Conservation (phyloP, 2,113 vertebrate species). For the Camelus dromedarius region DNA sequence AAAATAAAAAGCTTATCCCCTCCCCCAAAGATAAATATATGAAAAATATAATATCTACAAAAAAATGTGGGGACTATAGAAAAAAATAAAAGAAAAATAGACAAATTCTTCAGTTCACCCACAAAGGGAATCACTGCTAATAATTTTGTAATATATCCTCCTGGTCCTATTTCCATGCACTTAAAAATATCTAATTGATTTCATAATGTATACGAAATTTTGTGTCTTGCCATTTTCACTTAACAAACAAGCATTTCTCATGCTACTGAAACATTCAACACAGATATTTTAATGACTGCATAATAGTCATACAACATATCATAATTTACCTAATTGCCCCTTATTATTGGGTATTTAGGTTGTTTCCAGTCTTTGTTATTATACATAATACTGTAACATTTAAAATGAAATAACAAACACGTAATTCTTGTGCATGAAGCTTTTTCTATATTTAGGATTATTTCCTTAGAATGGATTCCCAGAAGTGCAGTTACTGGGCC, state of each 20-base stretch:
- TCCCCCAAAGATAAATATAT: not conserved
- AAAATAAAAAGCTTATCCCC: not conserved
- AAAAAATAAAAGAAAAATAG: not conserved
- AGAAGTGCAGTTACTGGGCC: not conserved
- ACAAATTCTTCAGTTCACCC: not conserved
- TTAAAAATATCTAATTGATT: conserved; percentile 34
- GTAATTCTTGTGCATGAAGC: not conserved
- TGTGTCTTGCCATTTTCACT: conserved; percentile 47
- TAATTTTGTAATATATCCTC: conserved; percentile 17
- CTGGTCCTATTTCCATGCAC: not conserved
- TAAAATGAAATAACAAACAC: conserved; percentile 31
- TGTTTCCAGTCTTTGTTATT: conserved; percentile 19
- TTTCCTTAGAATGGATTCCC: not conserved
- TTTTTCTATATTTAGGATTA: conserved; percentile 52
- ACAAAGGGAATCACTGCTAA: not conserved
- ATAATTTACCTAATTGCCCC: not conserved
- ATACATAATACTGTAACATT: not conserved
- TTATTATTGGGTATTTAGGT: not conserved
- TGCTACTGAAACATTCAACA: not conserved
- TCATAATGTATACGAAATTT: not conserved
- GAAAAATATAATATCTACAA: not conserved
- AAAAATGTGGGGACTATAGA: not conserved
- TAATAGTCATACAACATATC: not conserved
- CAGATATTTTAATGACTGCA: not conserved
- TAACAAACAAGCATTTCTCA: not conserved